Conservation (phyloP, 2,797 vertebrate species). For the Myripristis jacobus region DNA sequence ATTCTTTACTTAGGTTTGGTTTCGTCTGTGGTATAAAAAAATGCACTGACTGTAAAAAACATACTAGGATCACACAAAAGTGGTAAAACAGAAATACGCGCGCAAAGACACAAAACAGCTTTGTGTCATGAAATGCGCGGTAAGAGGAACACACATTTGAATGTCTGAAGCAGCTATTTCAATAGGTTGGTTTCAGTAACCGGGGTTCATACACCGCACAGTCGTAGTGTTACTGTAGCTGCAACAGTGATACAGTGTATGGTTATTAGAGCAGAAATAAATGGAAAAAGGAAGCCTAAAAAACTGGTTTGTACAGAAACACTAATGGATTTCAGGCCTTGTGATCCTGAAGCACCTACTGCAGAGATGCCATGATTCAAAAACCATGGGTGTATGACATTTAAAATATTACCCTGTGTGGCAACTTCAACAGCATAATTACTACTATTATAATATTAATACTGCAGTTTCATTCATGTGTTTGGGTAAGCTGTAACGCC, state of each 20-base stretch:
- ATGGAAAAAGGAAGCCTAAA: not conserved
- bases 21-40: not conserved
- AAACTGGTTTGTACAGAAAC: not conserved
- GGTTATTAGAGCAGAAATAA: not conserved
- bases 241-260: not conserved
- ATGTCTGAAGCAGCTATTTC: not conserved
- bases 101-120: not conserved
- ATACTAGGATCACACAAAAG: not conserved
- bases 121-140: not conserved
- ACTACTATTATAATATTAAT: slow-evolving; percentile 30
- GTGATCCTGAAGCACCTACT: no score
- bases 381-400: not conserved
- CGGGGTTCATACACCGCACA: not conserved
- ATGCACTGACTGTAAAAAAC: not conserved
- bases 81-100: not conserved
- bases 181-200: not conserved
- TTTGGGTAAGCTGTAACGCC: slow-evolving; percentile 26
- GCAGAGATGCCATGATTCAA: slow-evolving; percentile 1
- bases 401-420: slow-evolving; percentile 4
- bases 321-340: not conserved
- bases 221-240: slow-evolving; percentile 1
- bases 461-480: slow-evolving; percentile 31
- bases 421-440: slow-evolving; percentile 11
- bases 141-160: slow-evolving; percentile 5
- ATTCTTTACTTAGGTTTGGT: not conserved